Percentiles rank a stretch among this genome's conserved stretches.
Evolutionary conservation across 1,140 invertebrate species (phyloP).

Genomic region (Tribolium madens): DNA sequence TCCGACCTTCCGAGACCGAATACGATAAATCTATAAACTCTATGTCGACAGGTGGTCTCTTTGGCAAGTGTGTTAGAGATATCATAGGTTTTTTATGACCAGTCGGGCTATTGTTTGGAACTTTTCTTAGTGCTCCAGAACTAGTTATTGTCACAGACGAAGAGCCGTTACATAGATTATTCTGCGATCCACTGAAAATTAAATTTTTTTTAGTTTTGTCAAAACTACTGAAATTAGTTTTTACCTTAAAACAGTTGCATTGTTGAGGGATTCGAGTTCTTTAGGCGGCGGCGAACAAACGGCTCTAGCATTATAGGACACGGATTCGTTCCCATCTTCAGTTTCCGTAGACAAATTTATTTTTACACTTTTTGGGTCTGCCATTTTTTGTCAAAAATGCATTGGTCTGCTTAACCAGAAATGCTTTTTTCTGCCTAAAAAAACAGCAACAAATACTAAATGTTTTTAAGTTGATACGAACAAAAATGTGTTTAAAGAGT

Average conservation of each 20-base stretch:
- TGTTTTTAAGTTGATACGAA: too few species aligned
- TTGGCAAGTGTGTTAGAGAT: constrained; percentile 80
- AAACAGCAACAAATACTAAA: not conserved
- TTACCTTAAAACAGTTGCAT: constrained; percentile 51
- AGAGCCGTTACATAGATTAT: constrained; percentile 77
- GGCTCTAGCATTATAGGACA: constrained; percentile 48
- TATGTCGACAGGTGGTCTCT: constrained; percentile 87
- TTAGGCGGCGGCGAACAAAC: constrained; percentile 48
- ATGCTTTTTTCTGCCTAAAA: not conserved
- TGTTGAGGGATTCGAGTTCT: constrained; percentile 56
- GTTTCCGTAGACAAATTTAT: constrained; percentile 39
- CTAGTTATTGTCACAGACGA: constrained; percentile 66
- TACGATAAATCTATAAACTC: constrained; percentile 88
- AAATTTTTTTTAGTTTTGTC: not conserved
- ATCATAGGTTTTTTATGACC: constrained; percentile 65
- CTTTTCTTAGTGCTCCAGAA: constrained; percentile 71
- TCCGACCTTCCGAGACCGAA: constrained; percentile 84
- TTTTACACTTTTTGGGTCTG: constrained; percentile 44
- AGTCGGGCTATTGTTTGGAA: constrained; percentile 75
- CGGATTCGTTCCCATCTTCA: constrained; percentile 43
- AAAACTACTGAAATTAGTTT: not conserved
- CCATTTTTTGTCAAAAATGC: constrained; percentile 18
- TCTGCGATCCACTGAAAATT: constrained; percentile 71
- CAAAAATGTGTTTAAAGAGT: too few species aligned
- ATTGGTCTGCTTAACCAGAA: not conserved